Percentiles rank a stretch among this genome's conserved stretches.
Conservation (phyloP, 2,888 invertebrate species). For the Congeria kusceri region DNA sequence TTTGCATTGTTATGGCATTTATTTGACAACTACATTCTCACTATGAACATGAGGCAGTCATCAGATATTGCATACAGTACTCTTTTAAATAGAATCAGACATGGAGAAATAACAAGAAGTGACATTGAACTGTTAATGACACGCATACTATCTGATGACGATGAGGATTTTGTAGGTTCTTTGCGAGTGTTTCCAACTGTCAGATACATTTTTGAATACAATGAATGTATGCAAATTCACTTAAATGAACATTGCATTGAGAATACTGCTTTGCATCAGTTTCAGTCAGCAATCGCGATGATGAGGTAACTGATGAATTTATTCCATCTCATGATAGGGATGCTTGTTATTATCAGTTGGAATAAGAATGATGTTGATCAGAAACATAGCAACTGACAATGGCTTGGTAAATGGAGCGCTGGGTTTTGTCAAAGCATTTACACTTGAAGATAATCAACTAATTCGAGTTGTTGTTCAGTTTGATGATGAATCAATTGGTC, state of each 20-base stretch:
- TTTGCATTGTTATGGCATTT: conserved; percentile 55
- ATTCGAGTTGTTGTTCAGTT: too few relatives aligned
- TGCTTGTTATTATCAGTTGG: conserved; percentile 30
- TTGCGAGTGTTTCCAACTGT: conserved; percentile 38
- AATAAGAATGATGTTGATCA: conserved; percentile 28
- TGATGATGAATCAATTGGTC: too few relatives aligned
- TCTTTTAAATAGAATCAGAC: conserved; percentile 29
- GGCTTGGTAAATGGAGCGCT: conserved; percentile 43
- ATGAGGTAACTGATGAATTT: background rate
- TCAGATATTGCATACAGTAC: conserved; percentile 9
- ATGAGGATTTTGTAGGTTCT: conserved; percentile 14
- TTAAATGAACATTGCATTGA: conserved; percentile 4
- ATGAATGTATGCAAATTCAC: conserved; percentile 10
- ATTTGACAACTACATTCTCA: conserved; percentile 40
- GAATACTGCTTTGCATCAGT: conserved; percentile 14
- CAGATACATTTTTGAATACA: conserved; percentile 13
- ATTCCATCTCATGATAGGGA: conserved; percentile 17
- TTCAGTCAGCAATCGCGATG: background rate
- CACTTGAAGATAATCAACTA: too few relatives aligned
- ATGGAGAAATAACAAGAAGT: conserved; percentile 4
- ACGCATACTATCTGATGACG: conserved; percentile 18
- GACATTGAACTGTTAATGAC: conserved; percentile 20
- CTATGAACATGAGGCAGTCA: conserved; percentile 35
- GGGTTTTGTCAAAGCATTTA: too few relatives aligned
- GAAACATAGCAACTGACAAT: conserved; percentile 23